These are phyloP conservation scores for Diadumene lineata DNA, from an alignment of 92 coral and sea anemone genomes.

Conservation along the genomic window DNA sequence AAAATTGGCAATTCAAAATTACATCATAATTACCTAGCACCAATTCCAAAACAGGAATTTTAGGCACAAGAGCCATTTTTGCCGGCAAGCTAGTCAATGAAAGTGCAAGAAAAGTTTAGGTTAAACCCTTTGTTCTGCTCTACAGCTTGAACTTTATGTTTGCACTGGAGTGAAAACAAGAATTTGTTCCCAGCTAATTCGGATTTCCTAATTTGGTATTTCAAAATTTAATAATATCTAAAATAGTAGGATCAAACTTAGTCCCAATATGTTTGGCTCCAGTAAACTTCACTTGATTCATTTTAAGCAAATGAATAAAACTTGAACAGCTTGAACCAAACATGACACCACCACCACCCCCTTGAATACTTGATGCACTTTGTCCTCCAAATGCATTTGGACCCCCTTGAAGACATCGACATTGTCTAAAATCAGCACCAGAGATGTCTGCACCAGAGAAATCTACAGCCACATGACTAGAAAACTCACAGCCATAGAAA, in stretches of 20 bases:
- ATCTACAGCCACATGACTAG: constrained; percentile 92
- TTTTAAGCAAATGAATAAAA: constrained; percentile 85
- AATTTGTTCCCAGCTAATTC: neutral
- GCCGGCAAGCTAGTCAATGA: no score
- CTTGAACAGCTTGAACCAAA: constrained; percentile 98
- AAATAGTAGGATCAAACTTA: constrained; percentile 86
- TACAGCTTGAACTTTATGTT: no score
- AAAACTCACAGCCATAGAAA: constrained; percentile 99
- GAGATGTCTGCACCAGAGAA: constrained; percentile 81
- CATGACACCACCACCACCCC: constrained; percentile 86
- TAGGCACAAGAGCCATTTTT: no score
- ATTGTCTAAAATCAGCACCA: constrained; percentile 97
- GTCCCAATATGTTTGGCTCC: constrained; percentile 88
- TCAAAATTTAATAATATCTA: constrained; percentile 73
- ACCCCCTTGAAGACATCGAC: constrained; percentile 89
- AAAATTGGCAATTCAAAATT: no score
- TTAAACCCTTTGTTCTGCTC: no score
- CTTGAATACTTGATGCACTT: constrained; percentile 57
- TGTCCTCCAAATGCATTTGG: constrained; percentile 78
- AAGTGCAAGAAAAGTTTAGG: no score
- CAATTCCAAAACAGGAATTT: no score
- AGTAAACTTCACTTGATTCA: constrained; percentile 80
- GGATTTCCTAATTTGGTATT: no score
- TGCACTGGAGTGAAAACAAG: neutral
- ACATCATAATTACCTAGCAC: no score